A percentile compares a stretch with the other conserved stretches of the same genome.
phyloP scores from a whole-genome alignment of 2,797 vertebrate genomes.

The Ibycter americanus region DNA sequence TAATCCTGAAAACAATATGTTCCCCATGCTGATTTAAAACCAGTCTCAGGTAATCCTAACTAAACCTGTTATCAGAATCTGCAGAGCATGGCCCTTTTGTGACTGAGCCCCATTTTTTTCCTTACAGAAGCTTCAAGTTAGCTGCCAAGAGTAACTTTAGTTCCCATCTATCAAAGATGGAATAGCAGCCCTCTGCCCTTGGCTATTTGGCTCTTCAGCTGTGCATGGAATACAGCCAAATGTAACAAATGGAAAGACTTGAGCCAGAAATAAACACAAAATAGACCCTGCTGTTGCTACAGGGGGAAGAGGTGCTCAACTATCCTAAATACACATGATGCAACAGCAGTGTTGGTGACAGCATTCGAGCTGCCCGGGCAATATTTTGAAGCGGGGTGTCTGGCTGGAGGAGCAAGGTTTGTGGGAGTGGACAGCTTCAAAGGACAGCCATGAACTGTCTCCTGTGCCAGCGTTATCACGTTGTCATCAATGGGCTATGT shows the following conservation, averaged over 20 bases:
- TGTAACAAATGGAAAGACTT: neutral
- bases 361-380: neutral
- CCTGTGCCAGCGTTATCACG: neutral
- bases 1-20: neutral
- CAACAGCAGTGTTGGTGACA: neutral
- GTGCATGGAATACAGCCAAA: neutral
- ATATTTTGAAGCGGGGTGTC: neutral
- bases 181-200: conserved; percentile 48
- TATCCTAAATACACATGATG: neutral
- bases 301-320: neutral
- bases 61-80: neutral
- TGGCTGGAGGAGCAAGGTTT: neutral
- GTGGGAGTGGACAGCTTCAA: neutral
- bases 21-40: neutral
- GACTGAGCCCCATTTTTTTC: neutral
- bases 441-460: neutral
- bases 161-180: conserved; percentile 37
- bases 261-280: conserved; percentile 41
- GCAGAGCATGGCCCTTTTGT: neutral
- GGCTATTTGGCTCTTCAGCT: conserved; percentile 31
- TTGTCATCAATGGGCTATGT: neutral
- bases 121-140: neutral
- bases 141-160: conserved; percentile 31
- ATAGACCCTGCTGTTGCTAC: neutral
- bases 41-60: neutral